These are phyloP conservation scores for Pteromalus puparum DNA, from an alignment of 1,140 invertebrate genomes.

Conservation along the genomic window DNA sequence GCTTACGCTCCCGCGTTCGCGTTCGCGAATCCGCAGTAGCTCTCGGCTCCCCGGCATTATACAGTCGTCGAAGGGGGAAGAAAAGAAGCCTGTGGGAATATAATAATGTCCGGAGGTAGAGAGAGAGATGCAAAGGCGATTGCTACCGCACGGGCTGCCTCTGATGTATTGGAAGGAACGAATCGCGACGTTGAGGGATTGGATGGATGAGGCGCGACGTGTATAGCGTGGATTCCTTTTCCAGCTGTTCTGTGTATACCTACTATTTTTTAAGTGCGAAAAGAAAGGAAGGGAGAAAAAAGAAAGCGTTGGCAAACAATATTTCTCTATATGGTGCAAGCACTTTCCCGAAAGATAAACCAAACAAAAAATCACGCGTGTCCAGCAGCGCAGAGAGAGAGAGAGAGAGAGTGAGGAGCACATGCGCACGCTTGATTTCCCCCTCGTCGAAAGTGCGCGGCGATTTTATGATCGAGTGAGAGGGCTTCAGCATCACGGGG, in stretches of 20 bases:
- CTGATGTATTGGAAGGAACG: not conserved
- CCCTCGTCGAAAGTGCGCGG: not conserved
- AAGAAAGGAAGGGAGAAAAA: not conserved
- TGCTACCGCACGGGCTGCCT: not conserved
- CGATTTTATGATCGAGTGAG: constrained; percentile 29
- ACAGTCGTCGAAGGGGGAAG: not conserved
- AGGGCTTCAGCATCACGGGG: not conserved
- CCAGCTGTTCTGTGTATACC: not conserved
- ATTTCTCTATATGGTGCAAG: too few species aligned
- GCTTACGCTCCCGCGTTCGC: not conserved
- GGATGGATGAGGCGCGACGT: not conserved
- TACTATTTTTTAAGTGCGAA: not conserved
- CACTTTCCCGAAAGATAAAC: not conserved
- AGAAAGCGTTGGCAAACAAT: not conserved
- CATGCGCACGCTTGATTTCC: not conserved
- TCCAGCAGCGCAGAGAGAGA: not conserved
- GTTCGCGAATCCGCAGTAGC: not conserved
- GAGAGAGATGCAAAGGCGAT: not conserved
- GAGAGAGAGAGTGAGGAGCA: not conserved
- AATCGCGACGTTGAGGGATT: constrained; percentile 6
- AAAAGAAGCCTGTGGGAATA: constrained; percentile 10
- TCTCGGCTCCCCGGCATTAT: not conserved
- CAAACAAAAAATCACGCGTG: not conserved
- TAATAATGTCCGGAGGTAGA: constrained; percentile 3
- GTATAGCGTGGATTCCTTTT: too few species aligned